Base-by-base conservation (phyloP, 2,888 invertebrate species). In the Dynastes hyllus region DNA sequence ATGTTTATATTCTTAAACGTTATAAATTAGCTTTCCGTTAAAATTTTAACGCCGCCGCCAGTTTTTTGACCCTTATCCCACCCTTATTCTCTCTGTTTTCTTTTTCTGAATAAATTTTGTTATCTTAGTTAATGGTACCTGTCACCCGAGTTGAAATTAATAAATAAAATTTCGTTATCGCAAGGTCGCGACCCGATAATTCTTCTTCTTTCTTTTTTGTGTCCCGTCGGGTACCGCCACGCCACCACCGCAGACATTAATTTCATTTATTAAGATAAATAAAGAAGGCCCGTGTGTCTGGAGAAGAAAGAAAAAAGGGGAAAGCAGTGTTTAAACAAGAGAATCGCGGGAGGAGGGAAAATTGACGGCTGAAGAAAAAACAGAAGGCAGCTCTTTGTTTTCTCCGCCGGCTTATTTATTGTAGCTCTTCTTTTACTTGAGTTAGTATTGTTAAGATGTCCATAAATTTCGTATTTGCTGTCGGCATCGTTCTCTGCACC, bases 111-210 rank as follows among this genome's bases (percentile, higher is more conserved):
- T 76, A 63, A 76, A 76, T 77, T 67, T 37, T 32, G 66, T 55
- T 32, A 67, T 67, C 77, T 51, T 67, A 55, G 50, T 77, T 77
- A 77, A 77, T 77, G 65, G 55, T 77, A 77, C 77, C 77, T 77
- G 77, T 77, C 77, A 67, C 37, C 67, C 37, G 67, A 66, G 67
- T 77, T 77, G 77, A 77, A 77, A 77, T 77, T 77, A 77, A 77
- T 77, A 77, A 77, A 77, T 77, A 77, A 77, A 55, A 67, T 67
- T 77, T 67, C 32, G 63, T 65, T 65, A 76, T 66, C 65, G 65
- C 76, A 65, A 76, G 65, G 77, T 76, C 67, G 77, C 66, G 40
- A 58, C 55, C 73, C 40, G 73, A 58, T 73, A 73, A 73, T 58
- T 73, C 58, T 58, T 73, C 58, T 58, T 58, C 58, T 40, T 40